Conservation (phyloP, 2,888 invertebrate species). For the Andrena praecox region DNA sequence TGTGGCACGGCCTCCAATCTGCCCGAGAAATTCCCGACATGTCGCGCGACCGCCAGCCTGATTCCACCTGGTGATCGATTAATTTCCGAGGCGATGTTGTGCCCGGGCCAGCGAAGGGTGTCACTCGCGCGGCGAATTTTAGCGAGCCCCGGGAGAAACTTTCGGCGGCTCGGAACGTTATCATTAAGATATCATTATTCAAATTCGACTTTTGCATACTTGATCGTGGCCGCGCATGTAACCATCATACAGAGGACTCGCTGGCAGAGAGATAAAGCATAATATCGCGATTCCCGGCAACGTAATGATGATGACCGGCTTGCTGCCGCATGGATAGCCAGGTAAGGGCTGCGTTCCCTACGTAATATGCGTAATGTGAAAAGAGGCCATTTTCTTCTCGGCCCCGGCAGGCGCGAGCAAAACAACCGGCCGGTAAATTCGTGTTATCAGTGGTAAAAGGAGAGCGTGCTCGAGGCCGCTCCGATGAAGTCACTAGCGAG, state of each 20-base stretch:
- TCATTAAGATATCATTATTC: slow-evolving; percentile 84
- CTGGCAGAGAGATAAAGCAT: slow-evolving; percentile 82
- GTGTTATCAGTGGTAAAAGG: slow-evolving; percentile 67
- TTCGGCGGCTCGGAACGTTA: slow-evolving; percentile 67
- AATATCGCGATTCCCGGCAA: slow-evolving; percentile 84
- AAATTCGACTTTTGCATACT: slow-evolving; percentile 84
- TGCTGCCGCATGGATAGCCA: slow-evolving; percentile 78
- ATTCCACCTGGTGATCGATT: slow-evolving; percentile 8
- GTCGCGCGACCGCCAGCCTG: slow-evolving; percentile 37
- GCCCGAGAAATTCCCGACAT: slow-evolving; percentile 29
- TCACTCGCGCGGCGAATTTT: slow-evolving; percentile 27
- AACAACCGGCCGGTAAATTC: slow-evolving; percentile 65
- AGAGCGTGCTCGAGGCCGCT: slow-evolving; percentile 44
- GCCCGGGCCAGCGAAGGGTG: slow-evolving; percentile 2
- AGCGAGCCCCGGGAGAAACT: slow-evolving; percentile 3
- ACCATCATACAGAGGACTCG: slow-evolving; percentile 76
- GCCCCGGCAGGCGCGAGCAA: slow-evolving; percentile 62
- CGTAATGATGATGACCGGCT: slow-evolving; percentile 85
- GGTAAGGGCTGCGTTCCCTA: slow-evolving; percentile 72
- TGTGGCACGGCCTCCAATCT: slow-evolving; percentile 5
- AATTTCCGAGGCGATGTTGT: neutral
- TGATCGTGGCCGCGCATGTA: slow-evolving; percentile 77
- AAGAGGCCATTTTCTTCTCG: slow-evolving; percentile 82
- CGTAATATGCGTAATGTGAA: slow-evolving; percentile 82
- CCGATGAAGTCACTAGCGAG: slow-evolving; percentile 46